Evolutionary conservation across 2,113 vertebrate species (phyloP).

Genomic region (Mormyrus iriodes): DNA sequence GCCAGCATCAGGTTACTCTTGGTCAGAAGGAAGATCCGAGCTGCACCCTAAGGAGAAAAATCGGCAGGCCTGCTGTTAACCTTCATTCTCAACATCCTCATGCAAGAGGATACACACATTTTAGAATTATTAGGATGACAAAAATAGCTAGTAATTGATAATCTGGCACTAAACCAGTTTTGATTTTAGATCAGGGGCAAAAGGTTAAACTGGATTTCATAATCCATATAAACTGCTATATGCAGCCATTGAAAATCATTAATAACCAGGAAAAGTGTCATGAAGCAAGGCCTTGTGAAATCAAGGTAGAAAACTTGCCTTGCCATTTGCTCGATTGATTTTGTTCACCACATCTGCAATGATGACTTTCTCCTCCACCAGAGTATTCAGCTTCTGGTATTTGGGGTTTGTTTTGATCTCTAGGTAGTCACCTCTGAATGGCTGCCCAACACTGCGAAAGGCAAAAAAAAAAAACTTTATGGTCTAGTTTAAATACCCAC

Average conservation of each 20-base stretch:
- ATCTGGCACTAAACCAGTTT: not conserved
- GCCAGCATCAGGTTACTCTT: constrained; percentile 86
- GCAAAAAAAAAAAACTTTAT: constrained; percentile 27
- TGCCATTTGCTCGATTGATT: constrained; percentile 94
- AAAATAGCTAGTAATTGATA: not conserved
- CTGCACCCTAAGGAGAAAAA: constrained; percentile 59
- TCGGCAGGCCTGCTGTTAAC: not conserved
- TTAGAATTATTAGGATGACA: not conserved
- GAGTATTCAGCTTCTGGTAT: constrained; percentile 86
- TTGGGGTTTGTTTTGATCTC: constrained; percentile 95
- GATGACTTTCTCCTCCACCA: constrained; percentile 87
- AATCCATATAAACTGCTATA: not conserved
- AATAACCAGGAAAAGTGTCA: not conserved
- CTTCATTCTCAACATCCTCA: not conserved
- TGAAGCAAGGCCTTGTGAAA: not conserved
- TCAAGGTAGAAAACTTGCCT: constrained; percentile 62
- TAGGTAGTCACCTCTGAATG: constrained; percentile 94
- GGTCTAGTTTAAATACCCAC: not conserved
- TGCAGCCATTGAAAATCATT: not conserved
- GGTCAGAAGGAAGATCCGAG: constrained; percentile 90
- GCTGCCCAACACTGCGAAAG: constrained; percentile 79
- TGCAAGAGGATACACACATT: not conserved
- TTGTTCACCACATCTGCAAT: constrained; percentile 94
- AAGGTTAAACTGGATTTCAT: not conserved
- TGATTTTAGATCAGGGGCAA: not conserved